Percentiles rank a stretch among this genome's conserved stretches.
phyloP scores from a whole-genome alignment of 2,888 invertebrate species.

The Chirona hameri region DNA sequence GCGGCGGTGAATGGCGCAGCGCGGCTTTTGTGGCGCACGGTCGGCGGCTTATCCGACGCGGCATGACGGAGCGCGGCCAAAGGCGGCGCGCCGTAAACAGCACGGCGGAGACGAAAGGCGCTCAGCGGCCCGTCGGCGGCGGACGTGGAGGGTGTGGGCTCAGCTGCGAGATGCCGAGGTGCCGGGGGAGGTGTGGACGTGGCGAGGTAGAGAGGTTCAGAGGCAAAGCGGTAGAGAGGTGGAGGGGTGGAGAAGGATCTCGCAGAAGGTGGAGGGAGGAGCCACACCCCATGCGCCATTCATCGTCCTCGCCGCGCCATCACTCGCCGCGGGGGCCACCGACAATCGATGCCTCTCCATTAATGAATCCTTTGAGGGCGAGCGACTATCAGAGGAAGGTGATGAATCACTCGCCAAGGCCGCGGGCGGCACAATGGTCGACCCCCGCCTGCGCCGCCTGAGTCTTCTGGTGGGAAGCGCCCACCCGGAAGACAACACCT shows the following conservation, averaged over 20 bases:
- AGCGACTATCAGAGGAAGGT: background rate
- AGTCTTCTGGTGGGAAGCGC: no score
- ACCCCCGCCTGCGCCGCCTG: no score
- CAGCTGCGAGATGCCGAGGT: background rate
- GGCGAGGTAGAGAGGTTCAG: background rate
- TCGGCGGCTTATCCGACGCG: background rate
- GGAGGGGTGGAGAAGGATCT: background rate
- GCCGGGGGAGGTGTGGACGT: background rate
- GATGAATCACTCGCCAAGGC: background rate
- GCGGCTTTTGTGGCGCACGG: conserved; percentile 1
- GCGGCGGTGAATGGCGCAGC: background rate
- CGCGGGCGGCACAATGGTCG: background rate
- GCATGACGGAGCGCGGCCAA: background rate
- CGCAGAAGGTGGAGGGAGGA: no score
- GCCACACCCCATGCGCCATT: no score
- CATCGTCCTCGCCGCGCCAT: no score
- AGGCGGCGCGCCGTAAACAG: background rate
- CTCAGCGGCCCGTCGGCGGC: background rate
- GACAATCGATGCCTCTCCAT: background rate
- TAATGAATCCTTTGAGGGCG: conserved; percentile 13
- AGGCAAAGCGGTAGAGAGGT: background rate
- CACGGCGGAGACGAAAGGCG: background rate
- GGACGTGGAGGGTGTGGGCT: background rate
- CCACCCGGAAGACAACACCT: no score
- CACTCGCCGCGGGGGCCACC: background rate